Percentiles rank a stretch among this genome's conserved stretches.
Evolutionary conservation across 2,797 vertebrate genomes (phyloP).

Genomic region (Melanotaenia trifasciata): DNA sequence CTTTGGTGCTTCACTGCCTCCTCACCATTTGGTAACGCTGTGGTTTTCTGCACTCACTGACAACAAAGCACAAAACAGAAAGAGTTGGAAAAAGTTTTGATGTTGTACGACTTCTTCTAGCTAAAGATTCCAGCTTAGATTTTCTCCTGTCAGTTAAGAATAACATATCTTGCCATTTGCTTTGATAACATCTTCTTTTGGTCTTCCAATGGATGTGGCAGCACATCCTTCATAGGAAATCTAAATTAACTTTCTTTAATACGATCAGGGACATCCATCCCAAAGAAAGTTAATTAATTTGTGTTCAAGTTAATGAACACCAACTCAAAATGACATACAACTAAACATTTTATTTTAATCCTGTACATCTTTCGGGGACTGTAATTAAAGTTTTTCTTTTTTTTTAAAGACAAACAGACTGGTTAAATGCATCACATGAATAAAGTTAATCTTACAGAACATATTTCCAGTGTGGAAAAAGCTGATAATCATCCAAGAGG

Average conservation of each 20-base stretch:
- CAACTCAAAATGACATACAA: constrained; percentile 16
- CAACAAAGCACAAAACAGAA: neutral
- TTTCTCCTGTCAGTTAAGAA: neutral
- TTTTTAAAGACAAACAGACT: constrained; percentile 1
- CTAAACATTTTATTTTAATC: constrained; percentile 25
- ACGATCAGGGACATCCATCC: neutral
- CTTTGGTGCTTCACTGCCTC: too few relatives aligned
- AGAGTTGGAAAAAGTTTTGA: neutral
- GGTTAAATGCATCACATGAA: neutral
- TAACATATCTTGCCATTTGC: neutral
- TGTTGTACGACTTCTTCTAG: neutral
- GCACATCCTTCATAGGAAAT: neutral
- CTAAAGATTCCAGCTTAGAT: neutral
- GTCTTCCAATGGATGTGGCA: neutral
- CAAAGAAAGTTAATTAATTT: constrained; percentile 1
- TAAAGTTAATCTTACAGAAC: constrained; percentile 8
- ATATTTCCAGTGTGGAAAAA: neutral
- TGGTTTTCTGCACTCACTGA: neutral
- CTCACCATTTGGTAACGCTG: too few relatives aligned
- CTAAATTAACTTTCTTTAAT: neutral
- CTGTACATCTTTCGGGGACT: constrained; percentile 15
- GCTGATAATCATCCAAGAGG: constrained; percentile 6
- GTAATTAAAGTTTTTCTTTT: constrained; percentile 8
- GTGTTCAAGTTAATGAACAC: constrained; percentile 3
- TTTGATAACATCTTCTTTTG: neutral